A percentile compares a stretch with the other conserved stretches of the same genome.
These are phyloP conservation scores for Drosophila teissieri DNA, from an alignment of 1,140 invertebrate species.

Conservation along the genomic window DNA sequence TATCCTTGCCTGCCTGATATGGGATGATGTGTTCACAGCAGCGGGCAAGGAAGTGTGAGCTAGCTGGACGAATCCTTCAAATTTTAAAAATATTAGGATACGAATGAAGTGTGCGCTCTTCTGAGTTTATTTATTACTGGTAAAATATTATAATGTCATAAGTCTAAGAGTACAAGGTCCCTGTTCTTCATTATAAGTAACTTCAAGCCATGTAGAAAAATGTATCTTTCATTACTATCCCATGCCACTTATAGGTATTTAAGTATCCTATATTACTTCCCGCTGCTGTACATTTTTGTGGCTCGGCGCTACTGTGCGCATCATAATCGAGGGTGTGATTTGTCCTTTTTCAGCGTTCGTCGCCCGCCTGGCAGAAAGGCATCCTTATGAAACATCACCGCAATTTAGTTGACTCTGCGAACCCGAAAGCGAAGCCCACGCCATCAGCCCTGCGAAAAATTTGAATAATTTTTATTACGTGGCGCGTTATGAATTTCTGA, in stretches of 20 bases:
- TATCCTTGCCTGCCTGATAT: constrained; percentile 9
- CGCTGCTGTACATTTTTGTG: constrained; percentile 11
- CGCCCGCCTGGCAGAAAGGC: constrained; percentile 33
- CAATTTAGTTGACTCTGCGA: constrained; percentile 69
- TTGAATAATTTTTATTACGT: constrained; percentile 84
- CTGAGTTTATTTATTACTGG: too few species aligned
- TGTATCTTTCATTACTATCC: too few species aligned
- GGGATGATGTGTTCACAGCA: constrained; percentile 2
- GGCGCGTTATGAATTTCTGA: constrained; percentile 84
- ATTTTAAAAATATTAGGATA: too few species aligned
- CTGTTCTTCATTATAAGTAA: too few species aligned
- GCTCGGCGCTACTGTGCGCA: constrained; percentile 46
- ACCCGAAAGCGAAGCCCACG: constrained; percentile 8
- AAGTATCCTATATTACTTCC: background rate
- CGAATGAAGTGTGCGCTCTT: too few species aligned
- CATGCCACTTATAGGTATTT: background rate
- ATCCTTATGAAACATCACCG: constrained; percentile 79
- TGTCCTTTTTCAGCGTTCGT: constrained; percentile 70
- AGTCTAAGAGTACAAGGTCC: too few species aligned
- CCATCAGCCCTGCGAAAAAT: constrained; percentile 67
- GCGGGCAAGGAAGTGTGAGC: background rate
- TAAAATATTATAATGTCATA: too few species aligned
- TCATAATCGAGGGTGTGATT: constrained; percentile 83
- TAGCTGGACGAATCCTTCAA: background rate
- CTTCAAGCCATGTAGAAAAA: too few species aligned